Conservation (phyloP, 1,140 invertebrate species). For the Belonocnema kinseyi region DNA sequence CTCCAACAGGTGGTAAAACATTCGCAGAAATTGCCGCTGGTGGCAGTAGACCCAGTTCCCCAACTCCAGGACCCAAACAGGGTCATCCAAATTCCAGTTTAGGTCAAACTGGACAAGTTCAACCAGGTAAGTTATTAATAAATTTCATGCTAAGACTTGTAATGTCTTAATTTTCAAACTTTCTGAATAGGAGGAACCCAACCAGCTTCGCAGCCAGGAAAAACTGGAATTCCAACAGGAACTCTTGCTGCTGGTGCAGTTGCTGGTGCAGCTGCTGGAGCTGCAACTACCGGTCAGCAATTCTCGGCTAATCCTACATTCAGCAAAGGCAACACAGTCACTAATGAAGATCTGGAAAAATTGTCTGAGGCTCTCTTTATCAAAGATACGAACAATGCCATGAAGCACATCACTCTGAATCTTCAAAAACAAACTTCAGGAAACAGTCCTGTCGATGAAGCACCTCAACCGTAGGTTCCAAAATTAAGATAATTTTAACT, state of each 20-base stretch:
- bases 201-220: conserved; percentile 32
- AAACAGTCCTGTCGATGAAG: conserved; percentile 81
- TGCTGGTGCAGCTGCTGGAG: conserved; percentile 17
- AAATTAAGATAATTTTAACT: background rate
- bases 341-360: conserved; percentile 80
- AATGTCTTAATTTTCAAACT: background rate
- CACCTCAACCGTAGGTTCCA: conserved; percentile 81
- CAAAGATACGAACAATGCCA: conserved; percentile 84
- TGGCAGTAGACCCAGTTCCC: conserved; percentile 50
- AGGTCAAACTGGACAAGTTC: background rate
- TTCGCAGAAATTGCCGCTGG: conserved; percentile 62
- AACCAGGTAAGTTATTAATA: conserved; percentile 20
- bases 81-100: background rate
- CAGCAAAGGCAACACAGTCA: conserved; percentile 69
- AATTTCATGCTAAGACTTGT: conserved; percentile 25
- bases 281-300: conserved; percentile 38
- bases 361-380: conserved; percentile 83
- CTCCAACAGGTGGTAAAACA: conserved; percentile 47
- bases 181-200: conserved; percentile 29
- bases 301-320: conserved; percentile 65
- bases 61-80: conserved; percentile 52
- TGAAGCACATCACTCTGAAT: conserved; percentile 81
- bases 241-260: conserved; percentile 40
- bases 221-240: conserved; percentile 41
- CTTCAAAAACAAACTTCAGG: conserved; percentile 84